These are phyloP conservation scores for Odontesthes bonariensis DNA, from an alignment of 2,113 vertebrate genomes.

Conservation along the genomic window DNA sequence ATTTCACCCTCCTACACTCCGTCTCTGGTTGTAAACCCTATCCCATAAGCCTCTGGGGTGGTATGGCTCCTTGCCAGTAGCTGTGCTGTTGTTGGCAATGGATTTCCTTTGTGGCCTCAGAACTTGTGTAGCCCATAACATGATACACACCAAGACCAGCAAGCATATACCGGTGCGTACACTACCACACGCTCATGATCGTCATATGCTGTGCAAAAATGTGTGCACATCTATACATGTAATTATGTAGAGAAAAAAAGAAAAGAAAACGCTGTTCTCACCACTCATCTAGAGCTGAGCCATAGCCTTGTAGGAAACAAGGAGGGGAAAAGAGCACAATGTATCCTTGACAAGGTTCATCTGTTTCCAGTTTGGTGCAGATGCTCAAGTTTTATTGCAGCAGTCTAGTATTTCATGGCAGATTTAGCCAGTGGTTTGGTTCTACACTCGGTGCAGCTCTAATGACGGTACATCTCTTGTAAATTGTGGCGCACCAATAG, in stretches of 20 bases:
- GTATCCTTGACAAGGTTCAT: slow-evolving; percentile 84
- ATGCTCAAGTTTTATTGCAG: slow-evolving; percentile 86
- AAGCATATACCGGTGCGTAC: slow-evolving; percentile 32
- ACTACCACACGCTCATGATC: slow-evolving; percentile 31
- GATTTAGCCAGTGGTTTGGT: slow-evolving; percentile 83
- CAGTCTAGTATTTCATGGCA: slow-evolving; percentile 87
- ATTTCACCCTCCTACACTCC: slow-evolving; percentile 67
- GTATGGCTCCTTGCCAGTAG: slow-evolving; percentile 79
- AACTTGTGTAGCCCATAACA: slow-evolving; percentile 80
- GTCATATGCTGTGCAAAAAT: slow-evolving; percentile 30
- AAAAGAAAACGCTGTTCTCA: slow-evolving; percentile 51
- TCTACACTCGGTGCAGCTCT: slow-evolving; percentile 72
- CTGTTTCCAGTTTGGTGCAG: slow-evolving; percentile 87
- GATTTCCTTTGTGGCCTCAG: slow-evolving; percentile 78
- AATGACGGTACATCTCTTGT: slow-evolving; percentile 83
- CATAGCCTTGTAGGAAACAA: slow-evolving; percentile 68
- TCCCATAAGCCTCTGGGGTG: slow-evolving; percentile 78
- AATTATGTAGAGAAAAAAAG: slow-evolving; percentile 66
- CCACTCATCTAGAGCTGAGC: slow-evolving; percentile 68
- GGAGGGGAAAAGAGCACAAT: slow-evolving; percentile 61
- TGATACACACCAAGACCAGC: slow-evolving; percentile 73
- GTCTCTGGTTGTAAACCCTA: slow-evolving; percentile 72
- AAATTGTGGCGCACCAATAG: slow-evolving; percentile 80
- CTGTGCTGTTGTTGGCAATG: slow-evolving; percentile 82
- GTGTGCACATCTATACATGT: slow-evolving; percentile 42